Conservation (phyloP, 2,797 vertebrate species). For the Salmo trutta region DNA sequence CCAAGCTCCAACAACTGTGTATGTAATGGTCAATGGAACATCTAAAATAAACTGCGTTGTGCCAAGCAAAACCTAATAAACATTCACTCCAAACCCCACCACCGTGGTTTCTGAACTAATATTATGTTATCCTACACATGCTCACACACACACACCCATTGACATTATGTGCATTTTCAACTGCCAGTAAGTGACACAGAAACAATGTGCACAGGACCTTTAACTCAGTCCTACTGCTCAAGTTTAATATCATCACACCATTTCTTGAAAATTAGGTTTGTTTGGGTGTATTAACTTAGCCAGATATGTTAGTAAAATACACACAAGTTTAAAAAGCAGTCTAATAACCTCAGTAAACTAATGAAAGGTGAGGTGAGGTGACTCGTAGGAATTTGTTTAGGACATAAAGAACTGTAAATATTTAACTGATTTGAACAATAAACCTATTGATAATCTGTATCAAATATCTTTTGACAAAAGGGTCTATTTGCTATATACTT, state of each 20-base stretch:
- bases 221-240: not conserved
- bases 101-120: conserved; percentile 64
- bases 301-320: not conserved
- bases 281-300: not conserved
- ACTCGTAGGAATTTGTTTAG: not conserved
- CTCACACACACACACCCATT: conserved; percentile 38
- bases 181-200: conserved; percentile 53
- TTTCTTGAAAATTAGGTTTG: not conserved
- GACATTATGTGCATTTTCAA: conserved; percentile 40
- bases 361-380: not conserved
- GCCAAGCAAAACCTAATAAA: conserved; percentile 75
- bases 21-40: conserved; percentile 66
- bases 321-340: no score
- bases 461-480: conserved; percentile 38
- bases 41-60: conserved; percentile 63
- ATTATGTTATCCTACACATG: conserved; percentile 65
- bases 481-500: conserved; percentile 51
- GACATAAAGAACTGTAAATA: conserved; percentile 33
- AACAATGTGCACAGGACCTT: conserved; percentile 54
- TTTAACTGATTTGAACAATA: conserved; percentile 37
- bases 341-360: not conserved
- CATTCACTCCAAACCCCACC: conserved; percentile 59
- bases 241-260: not conserved
- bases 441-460: conserved; percentile 27
- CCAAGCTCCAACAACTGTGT: conserved; percentile 48